phyloP scores from a whole-genome alignment of 2,797 vertebrate species.

The Leuciscus waleckii region DNA sequence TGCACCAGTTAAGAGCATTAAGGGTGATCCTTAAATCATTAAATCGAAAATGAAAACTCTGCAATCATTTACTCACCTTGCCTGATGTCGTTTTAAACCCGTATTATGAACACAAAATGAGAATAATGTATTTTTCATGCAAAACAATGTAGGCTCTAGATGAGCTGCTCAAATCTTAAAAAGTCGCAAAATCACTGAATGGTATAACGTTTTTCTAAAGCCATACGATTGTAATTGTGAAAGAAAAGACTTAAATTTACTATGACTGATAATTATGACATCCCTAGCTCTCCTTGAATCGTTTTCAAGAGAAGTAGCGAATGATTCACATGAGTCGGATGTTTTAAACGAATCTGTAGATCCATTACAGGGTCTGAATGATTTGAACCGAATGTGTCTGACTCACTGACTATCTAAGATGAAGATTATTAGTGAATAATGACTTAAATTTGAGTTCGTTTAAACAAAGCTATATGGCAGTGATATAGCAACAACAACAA shows the following conservation, averaged over 20 bases:
- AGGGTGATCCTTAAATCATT: not conserved
- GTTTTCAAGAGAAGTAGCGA: not conserved
- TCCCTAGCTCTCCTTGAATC: not conserved
- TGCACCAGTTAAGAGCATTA: not conserved
- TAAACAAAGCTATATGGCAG: not conserved
- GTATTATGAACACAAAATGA: not conserved
- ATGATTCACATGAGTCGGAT: not conserved
- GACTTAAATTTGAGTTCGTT: not conserved
- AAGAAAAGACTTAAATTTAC: not conserved
- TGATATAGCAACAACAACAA: too few species aligned
- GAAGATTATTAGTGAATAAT: not conserved
- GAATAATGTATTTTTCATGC: not conserved
- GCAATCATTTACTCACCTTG: not conserved
- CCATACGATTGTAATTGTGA: too few species aligned
- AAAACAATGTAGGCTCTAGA: not conserved
- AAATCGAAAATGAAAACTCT: not conserved
- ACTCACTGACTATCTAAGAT: not conserved
- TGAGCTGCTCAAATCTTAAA: not conserved
- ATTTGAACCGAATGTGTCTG: not conserved
- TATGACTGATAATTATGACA: not conserved
- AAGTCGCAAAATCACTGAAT: too few species aligned
- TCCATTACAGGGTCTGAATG: not conserved
- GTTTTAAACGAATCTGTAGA: not conserved
- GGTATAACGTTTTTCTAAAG: not conserved
- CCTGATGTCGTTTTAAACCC: slow-evolving; percentile 7